Base-by-base conservation (phyloP, 1,140 invertebrate species). In the Spodoptera litura region DNA sequence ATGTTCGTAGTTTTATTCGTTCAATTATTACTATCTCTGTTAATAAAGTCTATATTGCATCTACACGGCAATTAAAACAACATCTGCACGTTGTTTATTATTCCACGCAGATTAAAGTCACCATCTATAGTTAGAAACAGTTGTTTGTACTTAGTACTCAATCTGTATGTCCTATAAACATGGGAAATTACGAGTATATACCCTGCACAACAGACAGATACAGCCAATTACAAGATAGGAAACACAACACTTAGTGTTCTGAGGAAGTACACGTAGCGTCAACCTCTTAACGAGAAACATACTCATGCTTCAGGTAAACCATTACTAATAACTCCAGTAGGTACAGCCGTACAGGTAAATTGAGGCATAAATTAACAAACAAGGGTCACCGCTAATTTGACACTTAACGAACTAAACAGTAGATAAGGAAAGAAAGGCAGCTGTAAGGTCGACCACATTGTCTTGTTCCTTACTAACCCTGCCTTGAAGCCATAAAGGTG, bases 371-470 rank as follows among this genome's bases (percentile, higher is more conserved):
- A 44, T 64, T 38, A 64, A 52, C 13, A 53, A 44, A 70, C 20
- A 66, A 38, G 49, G 66, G 66, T 70, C 66, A 25, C 10, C 44
- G 13, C 38, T 66, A 66, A 66, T 66, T 66, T 66, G 62, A 20
- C 15, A 25, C 12, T 70, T 70, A 27, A 70, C 13, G 66, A 70
- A 53, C 62, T 66, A 66, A 66, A 25, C 62, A 20, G 15, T 66
- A n/a, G n/a, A n/a, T n/a, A 12, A 70, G 49, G 66, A 70, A 70
- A 70, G 66, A 53, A 70, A 70, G 66, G 49, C 61, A 64, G 1
- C 13, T 49, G 6, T 52, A 25, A 70, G 66, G 66, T 49, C 66
- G 25, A 70, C 49, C 6, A 51, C 66, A 70, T 53, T 70, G 66
- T 52, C 64, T 68, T 31, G 58, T 68, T 51, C 64, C 49, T 52